phyloP scores from a whole-genome alignment of 2,888 invertebrate genomes.

The Thecophora atra region DNA sequence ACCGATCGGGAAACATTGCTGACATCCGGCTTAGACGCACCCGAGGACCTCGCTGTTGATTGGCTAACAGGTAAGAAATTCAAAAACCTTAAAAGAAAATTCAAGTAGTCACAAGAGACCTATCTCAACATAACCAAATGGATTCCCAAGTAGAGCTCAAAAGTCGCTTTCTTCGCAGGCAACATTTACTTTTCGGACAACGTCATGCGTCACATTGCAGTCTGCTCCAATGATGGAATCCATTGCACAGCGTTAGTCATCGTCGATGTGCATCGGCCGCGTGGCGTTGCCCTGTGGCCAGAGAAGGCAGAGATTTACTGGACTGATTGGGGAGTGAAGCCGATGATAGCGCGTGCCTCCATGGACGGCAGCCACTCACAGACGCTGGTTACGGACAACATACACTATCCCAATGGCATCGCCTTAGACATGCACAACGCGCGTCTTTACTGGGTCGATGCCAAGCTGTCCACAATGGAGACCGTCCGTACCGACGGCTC shows the following conservation, averaged over 20 bases:
- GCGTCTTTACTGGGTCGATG: slow-evolving; percentile 91
- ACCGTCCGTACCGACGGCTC: slow-evolving; percentile 73
- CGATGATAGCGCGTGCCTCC: slow-evolving; percentile 79
- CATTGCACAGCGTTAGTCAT: slow-evolving; percentile 74
- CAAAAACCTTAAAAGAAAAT: too few relatives aligned
- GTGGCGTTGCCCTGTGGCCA: slow-evolving; percentile 77
- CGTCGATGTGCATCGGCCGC: slow-evolving; percentile 72
- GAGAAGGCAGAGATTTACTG: slow-evolving; percentile 84
- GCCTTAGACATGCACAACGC: slow-evolving; percentile 81
- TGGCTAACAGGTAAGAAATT: slow-evolving; percentile 71
- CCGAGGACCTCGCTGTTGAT: slow-evolving; percentile 81
- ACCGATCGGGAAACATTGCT: slow-evolving; percentile 71
- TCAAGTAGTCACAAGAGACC: too few relatives aligned
- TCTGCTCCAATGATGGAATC: slow-evolving; percentile 75
- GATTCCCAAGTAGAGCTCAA: too few relatives aligned
- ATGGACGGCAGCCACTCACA: slow-evolving; percentile 83
- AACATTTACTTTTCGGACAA: slow-evolving; percentile 87
- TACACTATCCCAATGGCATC: slow-evolving; percentile 86
- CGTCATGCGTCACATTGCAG: slow-evolving; percentile 75
- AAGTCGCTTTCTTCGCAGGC: slow-evolving; percentile 42
- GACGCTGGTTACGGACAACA: slow-evolving; percentile 72
- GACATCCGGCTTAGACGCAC: slow-evolving; percentile 75
- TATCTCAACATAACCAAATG: too few relatives aligned
- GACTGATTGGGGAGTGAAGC: slow-evolving; percentile 84
- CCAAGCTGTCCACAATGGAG: slow-evolving; percentile 74